These are phyloP conservation scores for Anguilla megastoma DNA, from an alignment of 2,797 vertebrate genomes.

Conservation along the genomic window DNA sequence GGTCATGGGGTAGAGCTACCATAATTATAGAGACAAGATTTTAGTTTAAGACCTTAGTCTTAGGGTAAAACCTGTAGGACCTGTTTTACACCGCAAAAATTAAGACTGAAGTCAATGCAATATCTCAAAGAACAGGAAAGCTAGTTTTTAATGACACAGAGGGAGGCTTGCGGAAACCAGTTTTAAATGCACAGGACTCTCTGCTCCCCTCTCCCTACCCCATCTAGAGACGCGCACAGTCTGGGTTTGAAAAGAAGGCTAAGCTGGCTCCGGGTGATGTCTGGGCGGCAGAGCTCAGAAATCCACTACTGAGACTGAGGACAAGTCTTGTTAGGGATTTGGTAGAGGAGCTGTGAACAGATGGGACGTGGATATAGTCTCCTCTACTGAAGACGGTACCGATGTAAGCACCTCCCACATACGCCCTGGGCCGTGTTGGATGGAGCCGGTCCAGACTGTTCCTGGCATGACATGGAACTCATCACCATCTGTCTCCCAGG, in stretches of 20 bases:
- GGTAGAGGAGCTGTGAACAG: slow-evolving; percentile 66
- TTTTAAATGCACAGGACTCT: neutral
- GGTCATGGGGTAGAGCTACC: neutral
- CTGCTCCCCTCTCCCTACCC: neutral
- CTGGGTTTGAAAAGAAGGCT: neutral
- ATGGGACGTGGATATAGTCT: slow-evolving; percentile 76
- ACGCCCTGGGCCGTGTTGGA: slow-evolving; percentile 71
- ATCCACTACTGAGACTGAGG: neutral
- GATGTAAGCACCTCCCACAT: slow-evolving; percentile 76
- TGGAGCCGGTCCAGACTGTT: slow-evolving; percentile 71
- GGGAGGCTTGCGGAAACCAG: neutral
- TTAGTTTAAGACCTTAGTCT: neutral
- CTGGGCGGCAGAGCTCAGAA: slow-evolving; percentile 5
- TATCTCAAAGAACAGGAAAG: neutral
- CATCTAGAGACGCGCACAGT: neutral
- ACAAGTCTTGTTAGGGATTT: slow-evolving; percentile 22
- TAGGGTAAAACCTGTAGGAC: neutral
- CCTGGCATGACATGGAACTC: slow-evolving; percentile 68
- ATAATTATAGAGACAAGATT: neutral
- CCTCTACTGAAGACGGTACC: slow-evolving; percentile 69
- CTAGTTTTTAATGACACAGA: neutral
- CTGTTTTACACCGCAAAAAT: neutral
- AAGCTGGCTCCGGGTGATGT: neutral
- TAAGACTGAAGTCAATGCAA: neutral
- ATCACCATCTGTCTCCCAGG: slow-evolving; percentile 74